These are phyloP conservation scores for Morbakka virulenta DNA, from an alignment of 30 jellyfish, hydroid and myxozoan genomes.

Conservation along the genomic window DNA sequence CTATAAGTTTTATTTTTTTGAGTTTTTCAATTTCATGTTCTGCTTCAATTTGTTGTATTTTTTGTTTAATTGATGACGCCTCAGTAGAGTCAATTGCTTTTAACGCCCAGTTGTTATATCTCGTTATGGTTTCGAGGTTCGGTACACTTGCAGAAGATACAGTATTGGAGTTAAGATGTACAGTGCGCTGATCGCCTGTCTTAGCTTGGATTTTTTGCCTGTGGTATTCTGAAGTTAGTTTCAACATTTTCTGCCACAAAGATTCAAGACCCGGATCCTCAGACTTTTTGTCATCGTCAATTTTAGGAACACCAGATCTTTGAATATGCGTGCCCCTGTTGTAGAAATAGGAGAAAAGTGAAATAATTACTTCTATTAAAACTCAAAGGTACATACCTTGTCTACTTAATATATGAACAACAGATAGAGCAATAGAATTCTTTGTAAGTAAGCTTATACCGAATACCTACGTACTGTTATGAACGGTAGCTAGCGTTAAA, in stretches of 20 bases:
- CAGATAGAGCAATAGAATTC: too few relatives aligned
- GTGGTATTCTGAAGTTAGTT: constrained; percentile 55
- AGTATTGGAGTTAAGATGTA: background rate
- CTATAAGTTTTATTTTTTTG: background rate
- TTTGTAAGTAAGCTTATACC: too few relatives aligned
- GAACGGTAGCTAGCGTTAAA: too few relatives aligned
- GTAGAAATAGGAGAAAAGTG: too few relatives aligned
- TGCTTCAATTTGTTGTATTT: background rate
- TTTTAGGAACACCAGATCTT: background rate
- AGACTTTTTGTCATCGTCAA: background rate
- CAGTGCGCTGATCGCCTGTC: background rate
- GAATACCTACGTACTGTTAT: too few relatives aligned
- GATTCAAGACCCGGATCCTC: constrained; percentile 2
- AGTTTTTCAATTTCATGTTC: background rate
- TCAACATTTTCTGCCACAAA: constrained; percentile 84
- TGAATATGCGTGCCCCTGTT: too few relatives aligned
- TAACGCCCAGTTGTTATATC: background rate
- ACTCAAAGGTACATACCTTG: too few relatives aligned
- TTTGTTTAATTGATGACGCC: background rate
- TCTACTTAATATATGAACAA: too few relatives aligned
- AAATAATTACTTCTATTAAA: too few relatives aligned
- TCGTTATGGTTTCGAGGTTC: background rate
- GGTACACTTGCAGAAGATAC: background rate
- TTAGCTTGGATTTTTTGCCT: background rate
- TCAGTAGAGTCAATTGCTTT: background rate